phyloP scores from a whole-genome alignment of 2,888 invertebrate species.

The Scrobipalpa costella region DNA sequence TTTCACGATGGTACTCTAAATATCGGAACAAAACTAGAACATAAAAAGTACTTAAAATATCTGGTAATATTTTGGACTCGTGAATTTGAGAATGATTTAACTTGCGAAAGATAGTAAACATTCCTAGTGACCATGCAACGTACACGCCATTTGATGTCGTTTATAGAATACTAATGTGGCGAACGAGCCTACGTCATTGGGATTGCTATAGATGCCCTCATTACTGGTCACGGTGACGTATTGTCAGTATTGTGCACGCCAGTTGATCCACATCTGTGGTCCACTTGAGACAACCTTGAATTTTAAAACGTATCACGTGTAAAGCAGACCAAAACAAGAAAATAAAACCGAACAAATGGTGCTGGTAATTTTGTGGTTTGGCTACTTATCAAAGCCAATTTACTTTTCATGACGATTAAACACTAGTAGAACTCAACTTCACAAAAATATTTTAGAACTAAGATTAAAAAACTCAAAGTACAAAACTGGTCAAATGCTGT shows the following conservation, averaged over 20 bases:
- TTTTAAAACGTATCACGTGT: background rate
- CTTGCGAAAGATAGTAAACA: background rate
- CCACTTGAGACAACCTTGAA: conserved; percentile 14
- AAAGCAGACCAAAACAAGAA: background rate
- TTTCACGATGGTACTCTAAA: no score
- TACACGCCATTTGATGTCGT: background rate
- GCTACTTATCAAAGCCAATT: no score
- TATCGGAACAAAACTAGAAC: no score
- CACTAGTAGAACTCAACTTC: no score
- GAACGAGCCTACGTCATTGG: background rate
- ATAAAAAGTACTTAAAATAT: no score
- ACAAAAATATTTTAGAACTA: no score
- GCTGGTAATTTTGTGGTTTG: no score
- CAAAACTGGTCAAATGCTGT: no score
- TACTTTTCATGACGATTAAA: no score
- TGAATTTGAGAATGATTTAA: background rate
- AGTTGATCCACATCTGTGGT: background rate
- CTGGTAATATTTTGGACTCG: no score
- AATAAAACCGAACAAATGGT: background rate
- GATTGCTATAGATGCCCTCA: conserved; percentile 10
- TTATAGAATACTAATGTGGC: background rate
- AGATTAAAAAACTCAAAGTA: no score
- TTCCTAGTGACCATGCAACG: background rate
- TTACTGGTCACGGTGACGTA: conserved; percentile 16
- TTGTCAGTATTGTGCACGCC: conserved; percentile 17